Evolutionary conservation across 2,888 invertebrate genomes (phyloP).

Genomic region (Philonicus albiceps): DNA sequence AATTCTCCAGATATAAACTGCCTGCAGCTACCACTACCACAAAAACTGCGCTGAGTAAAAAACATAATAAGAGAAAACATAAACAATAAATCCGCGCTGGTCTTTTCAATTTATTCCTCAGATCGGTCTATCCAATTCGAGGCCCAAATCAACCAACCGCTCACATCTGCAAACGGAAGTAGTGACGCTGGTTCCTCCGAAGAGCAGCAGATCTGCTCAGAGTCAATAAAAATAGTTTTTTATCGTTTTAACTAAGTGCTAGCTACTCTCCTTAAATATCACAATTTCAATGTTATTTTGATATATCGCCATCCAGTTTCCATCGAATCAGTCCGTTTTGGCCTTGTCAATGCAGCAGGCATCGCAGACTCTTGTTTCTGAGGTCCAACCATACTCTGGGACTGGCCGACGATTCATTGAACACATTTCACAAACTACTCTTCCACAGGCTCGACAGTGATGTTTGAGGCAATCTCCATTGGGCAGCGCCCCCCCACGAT

Average conservation of each 20-base stretch:
- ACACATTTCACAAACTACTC: conserved; percentile 72
- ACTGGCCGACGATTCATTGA: conserved; percentile 69
- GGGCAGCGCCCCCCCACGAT: conserved; percentile 51
- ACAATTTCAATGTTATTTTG: conserved; percentile 35
- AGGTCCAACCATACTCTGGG: conserved; percentile 76
- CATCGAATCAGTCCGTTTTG: conserved; percentile 49
- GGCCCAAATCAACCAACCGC: neutral
- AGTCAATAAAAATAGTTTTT: conserved; percentile 25
- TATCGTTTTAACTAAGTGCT: conserved; percentile 3
- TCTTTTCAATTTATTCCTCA: neutral
- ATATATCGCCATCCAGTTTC: neutral
- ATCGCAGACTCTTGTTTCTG: conserved; percentile 80
- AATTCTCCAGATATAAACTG: neutral
- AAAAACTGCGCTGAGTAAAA: neutral
- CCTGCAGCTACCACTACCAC: neutral
- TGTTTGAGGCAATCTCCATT: conserved; percentile 65
- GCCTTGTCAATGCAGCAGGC: conserved; percentile 64
- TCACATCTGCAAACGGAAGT: neutral
- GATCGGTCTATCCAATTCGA: neutral
- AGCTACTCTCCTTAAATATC: conserved; percentile 35
- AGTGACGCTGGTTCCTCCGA: neutral
- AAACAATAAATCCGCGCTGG: neutral
- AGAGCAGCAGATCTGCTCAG: neutral
- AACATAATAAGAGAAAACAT: neutral
- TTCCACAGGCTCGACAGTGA: conserved; percentile 77